Evolutionary conservation across 1,140 invertebrate species (phyloP).

Genomic region (Popillia japonica): DNA sequence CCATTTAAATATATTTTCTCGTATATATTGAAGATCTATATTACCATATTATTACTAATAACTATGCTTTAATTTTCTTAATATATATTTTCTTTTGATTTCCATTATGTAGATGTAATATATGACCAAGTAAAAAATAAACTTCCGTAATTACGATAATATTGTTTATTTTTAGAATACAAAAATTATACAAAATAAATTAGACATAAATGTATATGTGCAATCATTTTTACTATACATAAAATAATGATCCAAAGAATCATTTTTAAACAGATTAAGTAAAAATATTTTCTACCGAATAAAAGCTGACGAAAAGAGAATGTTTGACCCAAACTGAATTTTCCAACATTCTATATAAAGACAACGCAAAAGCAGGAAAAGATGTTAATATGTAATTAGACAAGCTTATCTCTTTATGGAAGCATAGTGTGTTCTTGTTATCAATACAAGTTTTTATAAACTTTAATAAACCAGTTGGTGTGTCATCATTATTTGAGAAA

Average conservation of each 20-base stretch:
- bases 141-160: neutral
- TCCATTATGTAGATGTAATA: slow-evolving; percentile 8
- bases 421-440: slow-evolving; percentile 6
- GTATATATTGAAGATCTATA: neutral
- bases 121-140: slow-evolving; percentile 22
- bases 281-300: slow-evolving; percentile 39
- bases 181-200: neutral
- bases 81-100: slow-evolving; percentile 8
- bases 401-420: slow-evolving; percentile 43
- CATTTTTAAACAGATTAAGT: slow-evolving; percentile 17
- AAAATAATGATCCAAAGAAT: neutral
- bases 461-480: slow-evolving; percentile 50
- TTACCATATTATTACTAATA: neutral
- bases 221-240: neutral
- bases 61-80: neutral
- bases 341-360: slow-evolving; percentile 53
- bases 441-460: slow-evolving; percentile 47
- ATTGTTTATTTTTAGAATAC: neutral
- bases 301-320: slow-evolving; percentile 41
- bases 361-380: slow-evolving; percentile 53
- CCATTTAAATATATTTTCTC: neutral
- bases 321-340: slow-evolving; percentile 50
- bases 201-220: slow-evolving; percentile 30
- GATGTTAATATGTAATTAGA: slow-evolving; percentile 48
- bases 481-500: slow-evolving; percentile 48